Percentiles rank a stretch among this genome's conserved stretches.
Conservation (phyloP, 1,140 invertebrate species). For the Heterodera schachtii region DNA sequence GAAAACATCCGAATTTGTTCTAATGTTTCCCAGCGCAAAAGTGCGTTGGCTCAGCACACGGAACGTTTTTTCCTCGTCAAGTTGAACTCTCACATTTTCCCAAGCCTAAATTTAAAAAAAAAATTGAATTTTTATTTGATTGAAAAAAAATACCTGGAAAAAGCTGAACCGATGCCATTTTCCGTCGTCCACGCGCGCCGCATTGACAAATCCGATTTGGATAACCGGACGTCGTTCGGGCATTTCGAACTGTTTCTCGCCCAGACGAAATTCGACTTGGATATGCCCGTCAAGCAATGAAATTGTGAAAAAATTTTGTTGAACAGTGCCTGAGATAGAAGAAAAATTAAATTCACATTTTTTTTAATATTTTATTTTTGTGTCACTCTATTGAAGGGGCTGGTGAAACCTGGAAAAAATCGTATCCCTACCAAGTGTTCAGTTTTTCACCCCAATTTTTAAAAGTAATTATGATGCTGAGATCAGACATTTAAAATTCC, state of each 20-base stretch:
- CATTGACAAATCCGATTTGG: slow-evolving; percentile 45
- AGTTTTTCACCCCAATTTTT: too few relatives aligned
- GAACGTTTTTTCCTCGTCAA: slow-evolving; percentile 60
- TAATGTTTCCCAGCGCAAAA: slow-evolving; percentile 81
- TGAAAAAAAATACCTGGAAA: slow-evolving; percentile 46
- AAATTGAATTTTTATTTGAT: slow-evolving; percentile 13
- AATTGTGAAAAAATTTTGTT: slow-evolving; percentile 86
- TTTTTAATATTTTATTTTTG: neutral
- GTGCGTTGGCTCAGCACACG: slow-evolving; percentile 75
- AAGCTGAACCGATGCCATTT: slow-evolving; percentile 53
- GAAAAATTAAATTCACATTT: neutral
- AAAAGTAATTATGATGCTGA: too few relatives aligned
- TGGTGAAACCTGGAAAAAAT: too few relatives aligned
- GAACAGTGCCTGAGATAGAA: slow-evolving; percentile 75
- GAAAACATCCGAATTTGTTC: slow-evolving; percentile 84
- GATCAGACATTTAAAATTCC: too few relatives aligned
- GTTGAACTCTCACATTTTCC: slow-evolving; percentile 61
- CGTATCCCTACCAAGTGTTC: too few relatives aligned
- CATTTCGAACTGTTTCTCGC: slow-evolving; percentile 76
- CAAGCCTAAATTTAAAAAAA: slow-evolving; percentile 46
- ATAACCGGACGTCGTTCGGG: slow-evolving; percentile 65
- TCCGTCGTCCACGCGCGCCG: slow-evolving; percentile 47
- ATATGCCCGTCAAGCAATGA: slow-evolving; percentile 87
- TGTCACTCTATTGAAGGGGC: too few relatives aligned
- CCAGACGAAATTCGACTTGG: slow-evolving; percentile 84